Percentiles rank a stretch among this genome's conserved stretches.
Evolutionary conservation across 2,113 vertebrate genomes (phyloP).

Genomic region (Sardina pilchardus): DNA sequence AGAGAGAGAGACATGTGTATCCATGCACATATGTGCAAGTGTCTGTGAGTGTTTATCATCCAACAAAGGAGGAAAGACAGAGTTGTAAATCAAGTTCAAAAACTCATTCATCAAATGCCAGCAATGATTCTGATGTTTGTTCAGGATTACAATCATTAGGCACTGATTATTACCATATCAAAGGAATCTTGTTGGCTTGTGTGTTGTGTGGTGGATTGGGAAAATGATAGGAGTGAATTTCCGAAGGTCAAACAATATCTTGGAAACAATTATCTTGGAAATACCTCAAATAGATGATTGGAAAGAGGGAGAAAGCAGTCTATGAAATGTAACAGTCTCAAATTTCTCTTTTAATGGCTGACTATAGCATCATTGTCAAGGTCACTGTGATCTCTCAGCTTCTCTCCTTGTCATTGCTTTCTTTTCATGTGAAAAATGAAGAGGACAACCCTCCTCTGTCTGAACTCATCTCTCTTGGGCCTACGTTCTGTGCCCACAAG

Average conservation of each 20-base stretch:
- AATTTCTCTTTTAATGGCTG: neutral
- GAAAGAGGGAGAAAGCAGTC: neutral
- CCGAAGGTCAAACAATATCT: neutral
- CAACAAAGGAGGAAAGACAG: neutral
- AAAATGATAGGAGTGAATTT: neutral
- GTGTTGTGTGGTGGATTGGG: neutral
- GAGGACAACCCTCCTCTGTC: neutral
- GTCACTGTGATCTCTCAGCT: neutral
- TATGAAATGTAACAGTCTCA: neutral
- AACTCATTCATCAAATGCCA: neutral
- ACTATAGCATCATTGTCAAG: neutral
- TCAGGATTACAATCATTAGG: neutral
- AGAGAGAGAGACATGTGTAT: too few species aligned
- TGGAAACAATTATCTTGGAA: neutral
- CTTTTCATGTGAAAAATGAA: neutral
- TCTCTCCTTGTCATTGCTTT: neutral
- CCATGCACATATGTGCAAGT: too few species aligned
- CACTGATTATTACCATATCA: neutral
- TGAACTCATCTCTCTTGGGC: neutral
- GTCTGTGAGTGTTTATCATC: neutral
- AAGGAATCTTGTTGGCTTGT: neutral
- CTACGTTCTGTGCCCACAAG: slow-evolving; percentile 4
- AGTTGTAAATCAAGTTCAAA: neutral
- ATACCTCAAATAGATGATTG: neutral
- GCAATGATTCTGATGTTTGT: neutral